A percentile compares a stretch with the other conserved stretches of the same genome.
phyloP scores from a whole-genome alignment of 2,797 vertebrate species.

The Strix occidentalis region DNA sequence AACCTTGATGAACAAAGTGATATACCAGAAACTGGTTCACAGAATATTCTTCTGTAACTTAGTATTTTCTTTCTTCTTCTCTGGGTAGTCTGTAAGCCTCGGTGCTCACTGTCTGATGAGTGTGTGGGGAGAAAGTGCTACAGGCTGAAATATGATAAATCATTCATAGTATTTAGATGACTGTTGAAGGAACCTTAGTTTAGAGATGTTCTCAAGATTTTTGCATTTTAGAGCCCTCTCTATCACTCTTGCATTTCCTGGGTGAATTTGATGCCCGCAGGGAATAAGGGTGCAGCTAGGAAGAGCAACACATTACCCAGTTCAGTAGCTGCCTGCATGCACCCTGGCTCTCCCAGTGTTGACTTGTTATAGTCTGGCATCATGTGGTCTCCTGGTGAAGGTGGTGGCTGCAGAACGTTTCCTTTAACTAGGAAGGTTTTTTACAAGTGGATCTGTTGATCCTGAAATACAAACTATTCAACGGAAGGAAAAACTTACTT shows the following conservation, averaged over 20 bases:
- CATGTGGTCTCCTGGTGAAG: slow-evolving; percentile 27
- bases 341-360: not conserved
- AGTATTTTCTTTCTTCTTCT: not conserved
- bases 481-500: slow-evolving; percentile 38
- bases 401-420: not conserved
- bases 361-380: slow-evolving; percentile 25
- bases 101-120: not conserved
- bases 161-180: not conserved
- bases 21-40: not conserved
- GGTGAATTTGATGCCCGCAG: not conserved
- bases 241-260: not conserved
- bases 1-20: not conserved
- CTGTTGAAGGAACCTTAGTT: not conserved
- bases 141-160: not conserved
- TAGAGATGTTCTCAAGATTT: not conserved
- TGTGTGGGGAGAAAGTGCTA: not conserved
- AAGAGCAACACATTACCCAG: not conserved
- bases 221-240: not conserved
- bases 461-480: slow-evolving; percentile 26
- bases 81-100: not conserved
- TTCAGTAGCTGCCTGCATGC: not conserved
- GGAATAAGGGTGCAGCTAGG: not conserved
- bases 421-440: slow-evolving; percentile 17
- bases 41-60: not conserved
- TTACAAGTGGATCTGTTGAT: slow-evolving; percentile 37